Base-by-base conservation (phyloP, 2,888 invertebrate species). In the Eupithecia subfuscata region DNA sequence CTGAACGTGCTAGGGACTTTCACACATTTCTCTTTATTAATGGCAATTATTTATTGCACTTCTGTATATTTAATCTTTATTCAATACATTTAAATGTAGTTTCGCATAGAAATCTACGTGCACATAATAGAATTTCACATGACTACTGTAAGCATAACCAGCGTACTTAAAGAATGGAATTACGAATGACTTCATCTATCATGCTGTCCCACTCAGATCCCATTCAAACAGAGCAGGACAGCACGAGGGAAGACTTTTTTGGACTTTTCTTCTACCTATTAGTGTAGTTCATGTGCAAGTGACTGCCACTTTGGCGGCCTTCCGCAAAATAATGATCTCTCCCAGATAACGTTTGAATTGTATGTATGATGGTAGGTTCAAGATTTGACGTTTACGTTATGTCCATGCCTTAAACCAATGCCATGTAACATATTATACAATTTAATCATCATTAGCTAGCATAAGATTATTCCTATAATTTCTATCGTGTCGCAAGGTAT, bases 401-500 rank as follows among this genome's bases (percentile, higher is more conserved):
- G 18, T 16, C 34, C 4, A 34, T 67, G n/a, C 67, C 11, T 40
- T n/a, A n/a, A 67, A 40, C n/a, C 67, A 40, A 65, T 25, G 68
- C 22, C 25, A 40, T n/a, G 22, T 68, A 25, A 68, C 67, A 72
- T 72, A 72, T 67, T 67, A 67, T 11, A 67, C 37, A 67, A 52
- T n/a, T 72, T 67, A 67, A 72, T 72, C 72, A 72, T 72, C 72
- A 72, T 72, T 72, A 72, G 37, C 71, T 71, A 45, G 45, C n/a
- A 12, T 67, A 40, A 48, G 56, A 71, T 71, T 71, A 71, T 71
- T 71, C 48, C 45, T 71, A 48, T 72, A 52, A 72, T 72, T 67
- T 72, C 65, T 52, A 52, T 52, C 34, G 52, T 67, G 71, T 72
- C 71, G 52, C 37, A 67, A 67, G 67, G 67, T 52, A 71, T 40